Evolutionary conservation across 1,140 invertebrate species (phyloP).

Genomic region (Drosophila ercepeae): DNA sequence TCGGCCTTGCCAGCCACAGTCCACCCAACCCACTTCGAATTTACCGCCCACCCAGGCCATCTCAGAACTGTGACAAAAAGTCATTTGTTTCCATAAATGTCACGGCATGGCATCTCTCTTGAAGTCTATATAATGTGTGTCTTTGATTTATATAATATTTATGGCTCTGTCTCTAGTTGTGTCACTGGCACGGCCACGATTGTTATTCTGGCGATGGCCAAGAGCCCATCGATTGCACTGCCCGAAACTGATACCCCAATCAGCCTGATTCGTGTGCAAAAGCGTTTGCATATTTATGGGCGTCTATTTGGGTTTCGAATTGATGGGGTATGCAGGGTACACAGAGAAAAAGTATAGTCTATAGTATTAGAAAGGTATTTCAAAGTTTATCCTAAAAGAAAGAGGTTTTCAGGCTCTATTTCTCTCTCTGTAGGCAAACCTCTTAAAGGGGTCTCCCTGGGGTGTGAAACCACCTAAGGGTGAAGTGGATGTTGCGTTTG

Average conservation of each 20-base stretch:
- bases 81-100: constrained; percentile 76
- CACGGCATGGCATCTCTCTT: constrained; percentile 58
- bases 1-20: background rate
- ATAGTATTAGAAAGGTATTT: background rate
- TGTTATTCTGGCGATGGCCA: constrained; percentile 27
- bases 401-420: background rate
- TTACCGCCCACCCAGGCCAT: background rate
- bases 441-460: constrained; percentile 2
- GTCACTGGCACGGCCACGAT: constrained; percentile 24
- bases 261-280: background rate
- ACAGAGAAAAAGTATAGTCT: background rate
- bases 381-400: too few species aligned
- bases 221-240: constrained; percentile 45
- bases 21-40: background rate
- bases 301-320: too few species aligned
- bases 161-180: constrained; percentile 30
- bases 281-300: constrained; percentile 46
- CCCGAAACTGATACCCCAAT: background rate
- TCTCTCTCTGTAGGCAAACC: background rate
- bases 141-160: constrained; percentile 73
- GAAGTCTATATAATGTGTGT: constrained; percentile 63
- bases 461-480: constrained; percentile 1
- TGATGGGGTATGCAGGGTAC: too few species aligned
- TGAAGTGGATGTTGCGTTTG: constrained; percentile 23
- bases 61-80: constrained; percentile 57